A percentile compares a stretch with the other conserved stretches of the same genome.
Evolutionary conservation across 1,140 invertebrate species (phyloP).

Genomic region (Panagrolaimus sp.): DNA sequence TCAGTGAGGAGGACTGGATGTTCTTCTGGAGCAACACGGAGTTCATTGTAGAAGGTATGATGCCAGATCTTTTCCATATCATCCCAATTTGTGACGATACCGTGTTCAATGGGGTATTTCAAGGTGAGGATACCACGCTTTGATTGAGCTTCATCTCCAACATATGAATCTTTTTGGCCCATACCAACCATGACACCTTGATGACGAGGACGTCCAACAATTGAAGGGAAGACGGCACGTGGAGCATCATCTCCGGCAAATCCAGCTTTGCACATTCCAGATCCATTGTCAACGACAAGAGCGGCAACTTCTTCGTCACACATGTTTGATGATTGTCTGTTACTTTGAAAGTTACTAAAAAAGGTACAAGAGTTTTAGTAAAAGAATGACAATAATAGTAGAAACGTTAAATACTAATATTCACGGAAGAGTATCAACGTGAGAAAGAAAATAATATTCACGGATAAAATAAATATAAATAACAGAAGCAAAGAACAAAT

Average conservation of each 20-base stretch:
- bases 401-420: too few relatives aligned
- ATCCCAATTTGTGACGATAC: conserved; percentile 91
- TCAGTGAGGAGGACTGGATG: conserved; percentile 85
- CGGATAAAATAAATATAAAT: too few relatives aligned
- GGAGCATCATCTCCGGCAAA: conserved; percentile 69
- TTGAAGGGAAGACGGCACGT: conserved; percentile 68
- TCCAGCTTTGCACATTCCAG: conserved; percentile 75
- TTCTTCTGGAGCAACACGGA: conserved; percentile 86
- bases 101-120: conserved; percentile 91
- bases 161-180: conserved; percentile 88
- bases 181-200: conserved; percentile 73
- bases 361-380: too few relatives aligned
- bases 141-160: conserved; percentile 91
- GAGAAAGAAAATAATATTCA: too few relatives aligned
- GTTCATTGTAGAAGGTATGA: conserved; percentile 89
- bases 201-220: conserved; percentile 69
- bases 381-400: too few relatives aligned
- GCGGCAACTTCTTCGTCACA: conserved; percentile 74
- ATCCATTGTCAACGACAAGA: conserved; percentile 81
- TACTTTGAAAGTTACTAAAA: too few relatives aligned
- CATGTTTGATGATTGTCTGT: conserved; percentile 63
- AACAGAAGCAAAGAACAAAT: too few relatives aligned
- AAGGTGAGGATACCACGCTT: conserved; percentile 83
- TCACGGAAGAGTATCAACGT: too few relatives aligned
- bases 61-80: conserved; percentile 97